Evolutionary conservation across 2,113 vertebrate genomes (phyloP), one percentile per base, ranked within the genome.

Genomic region (Embiotoca jacksoni): DNA sequence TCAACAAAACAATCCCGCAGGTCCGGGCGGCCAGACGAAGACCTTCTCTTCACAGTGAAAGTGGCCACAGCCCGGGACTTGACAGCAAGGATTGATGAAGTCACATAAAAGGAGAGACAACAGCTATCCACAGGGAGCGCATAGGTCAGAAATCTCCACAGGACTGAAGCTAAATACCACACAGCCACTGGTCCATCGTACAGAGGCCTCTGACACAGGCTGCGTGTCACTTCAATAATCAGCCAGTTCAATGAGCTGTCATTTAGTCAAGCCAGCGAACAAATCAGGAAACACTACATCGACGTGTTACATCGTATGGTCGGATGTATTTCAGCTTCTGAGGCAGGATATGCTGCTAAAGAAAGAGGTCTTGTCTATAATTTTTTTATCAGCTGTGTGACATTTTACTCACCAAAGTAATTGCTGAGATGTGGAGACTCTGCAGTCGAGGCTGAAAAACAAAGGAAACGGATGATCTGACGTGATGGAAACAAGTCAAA

Each of bases 31-130:
- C 52, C 52, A 57, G 67, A 60, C 35, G 59, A 72, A 78, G 69
- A 64, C 41, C 68, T 46, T 60, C 55, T 71, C 73, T 47, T 77
- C 55, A 32, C 30, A 13, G 74, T 44, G 68, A 63, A 72, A 78
- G 76, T 36, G 78, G 78, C 72, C 79, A 63, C 72, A 39, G 83
- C 72, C 56, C 11, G n/a, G 60, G 74, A 52, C 55, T 68, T 84
- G 72, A 86, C 63, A 36, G 57, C n/a, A 7, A 72, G 66, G 88
- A 89, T 78, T 88, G 86, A 92, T 88, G 86, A 83, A 82, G 78
- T 74, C 55, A 0, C 82, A 83, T 86, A 75, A 88, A 85, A 75
- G 62, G 57, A 77, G 50, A 68, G 88, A 88, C 77, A 69, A 79
- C 74, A 32, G 65, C 62, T 61, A 64, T 82, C 85, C 70, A 37